These are phyloP conservation scores for Bradypodion pumilum DNA, from an alignment of 2,797 vertebrate species.

Conservation along the genomic window DNA sequence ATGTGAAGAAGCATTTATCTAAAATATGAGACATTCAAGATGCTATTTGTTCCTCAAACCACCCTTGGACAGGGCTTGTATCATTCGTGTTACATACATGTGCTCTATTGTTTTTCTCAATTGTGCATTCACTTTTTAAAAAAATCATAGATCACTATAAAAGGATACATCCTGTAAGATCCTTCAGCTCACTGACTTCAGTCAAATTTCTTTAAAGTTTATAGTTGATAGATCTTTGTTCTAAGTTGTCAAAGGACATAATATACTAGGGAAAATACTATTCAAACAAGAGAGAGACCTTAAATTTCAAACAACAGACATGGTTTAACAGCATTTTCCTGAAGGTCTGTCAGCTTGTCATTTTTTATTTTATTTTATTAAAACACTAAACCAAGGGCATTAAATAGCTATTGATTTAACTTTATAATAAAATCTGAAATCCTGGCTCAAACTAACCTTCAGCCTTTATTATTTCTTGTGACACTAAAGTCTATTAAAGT, in stretches of 20 bases:
- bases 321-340: constrained; percentile 47
- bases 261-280: constrained; percentile 34
- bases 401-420: constrained; percentile 68
- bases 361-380: constrained; percentile 65
- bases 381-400: constrained; percentile 69
- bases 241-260: constrained; percentile 24
- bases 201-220: constrained; percentile 15
- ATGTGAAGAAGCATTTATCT: too few relatives aligned
- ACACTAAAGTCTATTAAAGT: constrained; percentile 36
- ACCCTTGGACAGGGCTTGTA: background rate
- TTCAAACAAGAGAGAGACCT: constrained; percentile 48
- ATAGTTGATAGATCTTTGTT: background rate
- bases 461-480: constrained; percentile 58
- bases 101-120: background rate
- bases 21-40: background rate
- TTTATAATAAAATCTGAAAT: constrained; percentile 72
- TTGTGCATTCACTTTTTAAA: too few relatives aligned
- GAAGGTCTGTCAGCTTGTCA: constrained; percentile 43
- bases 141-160: background rate
- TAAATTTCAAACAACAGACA: constrained; percentile 50
- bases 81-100: background rate
- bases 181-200: background rate
- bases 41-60: background rate
- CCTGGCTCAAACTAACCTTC: constrained; percentile 62
- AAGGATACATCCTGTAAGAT: background rate